phyloP scores from a whole-genome alignment of 2,888 invertebrate species.

The Daptonema setosum region DNA sequence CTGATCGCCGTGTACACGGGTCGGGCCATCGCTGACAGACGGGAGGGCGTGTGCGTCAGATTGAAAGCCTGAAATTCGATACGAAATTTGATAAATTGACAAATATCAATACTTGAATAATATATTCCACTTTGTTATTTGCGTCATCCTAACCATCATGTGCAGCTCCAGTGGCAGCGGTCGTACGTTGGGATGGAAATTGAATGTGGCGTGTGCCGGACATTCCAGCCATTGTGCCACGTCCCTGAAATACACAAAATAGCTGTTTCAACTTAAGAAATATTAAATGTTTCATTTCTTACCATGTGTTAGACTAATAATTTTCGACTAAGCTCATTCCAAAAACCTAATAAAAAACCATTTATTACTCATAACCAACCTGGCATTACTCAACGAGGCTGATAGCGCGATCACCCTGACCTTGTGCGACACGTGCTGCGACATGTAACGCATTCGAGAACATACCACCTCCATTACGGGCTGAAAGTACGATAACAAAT shows the following conservation, averaged over 20 bases:
- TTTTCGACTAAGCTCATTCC: too few species aligned
- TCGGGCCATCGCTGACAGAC: constrained; percentile 89
- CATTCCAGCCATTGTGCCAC: constrained; percentile 90
- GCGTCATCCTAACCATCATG: constrained; percentile 47
- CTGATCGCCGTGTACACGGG: constrained; percentile 80
- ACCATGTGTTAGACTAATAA: too few species aligned
- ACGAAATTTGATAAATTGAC: neutral
- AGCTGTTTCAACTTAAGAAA: too few species aligned
- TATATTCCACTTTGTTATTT: too few species aligned
- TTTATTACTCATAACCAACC: too few species aligned
- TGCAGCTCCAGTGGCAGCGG: constrained; percentile 83
- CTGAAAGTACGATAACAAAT: too few species aligned
- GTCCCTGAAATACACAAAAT: too few species aligned
- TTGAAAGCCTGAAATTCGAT: constrained; percentile 55
- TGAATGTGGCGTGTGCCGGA: constrained; percentile 73
- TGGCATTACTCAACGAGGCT: constrained; percentile 75
- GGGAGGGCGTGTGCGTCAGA: constrained; percentile 83
- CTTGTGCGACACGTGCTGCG: constrained; percentile 43
- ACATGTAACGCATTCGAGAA: constrained; percentile 72
- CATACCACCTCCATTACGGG: constrained; percentile 80
- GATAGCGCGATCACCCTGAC: constrained; percentile 82
- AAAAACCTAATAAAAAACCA: too few species aligned
- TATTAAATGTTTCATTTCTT: too few species aligned
- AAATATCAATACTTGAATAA: neutral
- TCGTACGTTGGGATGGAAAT: constrained; percentile 91